Percentiles rank a stretch among this genome's conserved stretches.
phyloP scores from a whole-genome alignment of 2,113 vertebrate genomes.

The Corythoichthys intestinalis region DNA sequence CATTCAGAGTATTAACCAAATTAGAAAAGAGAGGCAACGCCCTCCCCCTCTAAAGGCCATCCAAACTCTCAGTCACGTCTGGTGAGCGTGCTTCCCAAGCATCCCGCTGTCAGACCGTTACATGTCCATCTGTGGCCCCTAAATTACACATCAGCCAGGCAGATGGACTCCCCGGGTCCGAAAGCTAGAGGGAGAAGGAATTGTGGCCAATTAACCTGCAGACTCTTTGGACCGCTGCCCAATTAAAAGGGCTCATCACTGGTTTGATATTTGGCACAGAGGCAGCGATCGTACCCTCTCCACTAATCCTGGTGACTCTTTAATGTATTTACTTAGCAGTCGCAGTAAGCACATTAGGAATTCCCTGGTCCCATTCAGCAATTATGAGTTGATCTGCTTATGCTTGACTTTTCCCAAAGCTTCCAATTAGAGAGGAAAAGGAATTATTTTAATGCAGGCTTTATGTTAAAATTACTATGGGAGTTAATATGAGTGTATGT shows the following conservation, averaged over 20 bases:
- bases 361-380: neutral
- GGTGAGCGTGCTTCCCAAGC: neutral
- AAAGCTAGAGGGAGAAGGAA: neutral
- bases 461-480: too few relatives aligned
- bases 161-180: neutral
- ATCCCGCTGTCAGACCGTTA: neutral
- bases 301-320: neutral
- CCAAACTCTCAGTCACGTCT: neutral
- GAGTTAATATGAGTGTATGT: too few relatives aligned
- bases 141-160: slow-evolving; percentile 1
- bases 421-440: neutral
- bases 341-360: neutral
- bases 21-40: neutral
- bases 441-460: neutral
- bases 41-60: neutral
- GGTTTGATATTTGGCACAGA: slow-evolving; percentile 2
- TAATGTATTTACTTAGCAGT: neutral
- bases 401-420: neutral
- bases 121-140: neutral
- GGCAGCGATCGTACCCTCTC: neutral
- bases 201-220: neutral
- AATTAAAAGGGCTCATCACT: neutral
- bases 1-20: neutral
- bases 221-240: neutral
- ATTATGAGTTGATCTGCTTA: slow-evolving; percentile 6